These are phyloP conservation scores for Sebastes trivittatus DNA, from an alignment of 2,797 vertebrate species.

Conservation along the genomic window DNA sequence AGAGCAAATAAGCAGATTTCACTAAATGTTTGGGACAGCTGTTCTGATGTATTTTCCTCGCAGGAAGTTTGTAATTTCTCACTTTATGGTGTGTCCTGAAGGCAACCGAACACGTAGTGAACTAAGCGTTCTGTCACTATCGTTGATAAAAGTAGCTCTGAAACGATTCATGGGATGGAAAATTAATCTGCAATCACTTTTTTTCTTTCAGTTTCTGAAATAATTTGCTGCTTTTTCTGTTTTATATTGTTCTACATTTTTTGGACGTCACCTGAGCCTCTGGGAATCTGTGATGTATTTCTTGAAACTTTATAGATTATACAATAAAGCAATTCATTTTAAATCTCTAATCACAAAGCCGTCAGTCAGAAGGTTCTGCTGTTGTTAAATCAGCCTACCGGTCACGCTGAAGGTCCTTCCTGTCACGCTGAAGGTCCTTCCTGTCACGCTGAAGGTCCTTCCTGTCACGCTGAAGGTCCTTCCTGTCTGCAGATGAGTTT, in stretches of 20 bases:
- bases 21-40: background rate
- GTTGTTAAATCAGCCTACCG: background rate
- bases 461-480: background rate
- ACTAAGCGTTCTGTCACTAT: background rate
- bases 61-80: background rate
- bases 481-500: background rate
- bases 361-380: background rate
- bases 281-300: background rate
- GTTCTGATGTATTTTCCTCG: background rate
- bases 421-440: too few relatives aligned
- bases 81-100: background rate
- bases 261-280: background rate
- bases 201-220: background rate
- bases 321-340: background rate
- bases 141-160: background rate
- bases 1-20: background rate
- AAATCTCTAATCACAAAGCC: background rate
- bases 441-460: background rate
- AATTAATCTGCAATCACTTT: too few relatives aligned
- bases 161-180: background rate
- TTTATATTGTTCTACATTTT: background rate
- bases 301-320: background rate
- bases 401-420: background rate
- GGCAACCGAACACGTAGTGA: background rate
- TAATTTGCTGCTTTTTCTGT: background rate